A percentile compares a stretch with the other conserved stretches of the same genome.
phyloP scores from a whole-genome alignment of 2,797 vertebrate species.

The Brachyalestes nurse region DNA sequence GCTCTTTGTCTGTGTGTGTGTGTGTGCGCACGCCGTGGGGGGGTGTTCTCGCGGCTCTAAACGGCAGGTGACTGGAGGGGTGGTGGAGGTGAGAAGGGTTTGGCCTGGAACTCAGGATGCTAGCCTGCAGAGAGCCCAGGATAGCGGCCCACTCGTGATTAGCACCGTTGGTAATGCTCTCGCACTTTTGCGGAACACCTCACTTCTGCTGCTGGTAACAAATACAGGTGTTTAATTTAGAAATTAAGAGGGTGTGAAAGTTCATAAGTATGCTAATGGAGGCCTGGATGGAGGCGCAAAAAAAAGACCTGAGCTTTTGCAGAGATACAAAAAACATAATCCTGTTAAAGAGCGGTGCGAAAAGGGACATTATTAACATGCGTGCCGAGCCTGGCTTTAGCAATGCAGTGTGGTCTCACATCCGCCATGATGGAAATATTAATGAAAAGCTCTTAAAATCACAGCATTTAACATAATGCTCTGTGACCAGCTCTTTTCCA shows the following conservation, averaged over 20 bases:
- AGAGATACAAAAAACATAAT: conserved; percentile 50
- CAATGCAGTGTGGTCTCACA: conserved; percentile 49
- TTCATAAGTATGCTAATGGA: conserved; percentile 76
- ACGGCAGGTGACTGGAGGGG: conserved; percentile 51
- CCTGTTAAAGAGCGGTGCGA: conserved; percentile 53
- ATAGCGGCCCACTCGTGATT: conserved; percentile 51
- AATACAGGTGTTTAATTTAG: conserved; percentile 79
- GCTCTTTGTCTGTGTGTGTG: conserved; percentile 10
- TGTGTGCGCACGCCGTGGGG: background rate
- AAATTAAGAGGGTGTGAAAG: conserved; percentile 77
- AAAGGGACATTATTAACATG: conserved; percentile 53
- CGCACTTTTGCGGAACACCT: conserved; percentile 65
- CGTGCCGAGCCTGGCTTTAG: conserved; percentile 44
- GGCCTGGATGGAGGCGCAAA: conserved; percentile 61
- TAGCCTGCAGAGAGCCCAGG: conserved; percentile 55
- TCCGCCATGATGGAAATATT: conserved; percentile 41
- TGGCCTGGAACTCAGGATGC: conserved; percentile 51
- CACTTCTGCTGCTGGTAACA: conserved; percentile 49
- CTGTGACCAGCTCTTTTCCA: conserved; percentile 21
- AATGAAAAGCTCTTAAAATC: conserved; percentile 43
- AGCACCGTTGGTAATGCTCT: conserved; percentile 55
- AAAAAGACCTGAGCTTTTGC: conserved; percentile 62
- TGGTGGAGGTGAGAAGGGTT: conserved; percentile 46
- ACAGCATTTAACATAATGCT: conserved; percentile 26
- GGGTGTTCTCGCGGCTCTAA: conserved; percentile 39